Base-by-base conservation (phyloP, 2,113 vertebrate genomes). In the Psophia crepitans region DNA sequence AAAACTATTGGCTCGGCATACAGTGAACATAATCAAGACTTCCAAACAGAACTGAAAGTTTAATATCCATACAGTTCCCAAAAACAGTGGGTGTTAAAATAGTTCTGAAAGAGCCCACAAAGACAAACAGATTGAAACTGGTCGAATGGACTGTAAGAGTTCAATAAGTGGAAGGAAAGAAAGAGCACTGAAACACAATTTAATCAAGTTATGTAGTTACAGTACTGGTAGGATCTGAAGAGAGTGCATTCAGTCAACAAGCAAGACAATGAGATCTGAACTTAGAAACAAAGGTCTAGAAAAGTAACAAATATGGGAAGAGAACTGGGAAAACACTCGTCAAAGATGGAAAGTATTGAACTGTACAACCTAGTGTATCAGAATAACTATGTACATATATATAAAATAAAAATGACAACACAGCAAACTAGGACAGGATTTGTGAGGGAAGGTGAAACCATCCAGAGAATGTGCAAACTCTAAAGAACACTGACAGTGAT, bases 61-160 rank as follows among this genome's bases (percentile, higher is more conserved):
- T 68, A 79, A 82, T 66, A 89, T 46, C 57, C 39, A 91, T 43
- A 93, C 3, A 0, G 63, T 46, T 90, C 64, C 54, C 57, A 7
- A 58, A 80, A 61, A 5, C 46, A 64, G 82, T 24, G 60, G 84
- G 77, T 89, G 69, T 82, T 85, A 69, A 70, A 94, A 94, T 19
- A 94, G 44, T 74, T 95, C 77, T 88, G 30, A 81, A 49, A 69
- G 54, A 93, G 49, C 30, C 48, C 65, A 64, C 61, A 73, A 80
- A 96, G 58, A 58, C 61, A 89, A 87, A 66, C 56, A 94, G 91
- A 94, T 75, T 96, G 76, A 78, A 96, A 65, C 28, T 74, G 65
- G 48, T 76, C 46, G 58, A 14, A 77, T 23, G 60, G 78, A 82
- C 39, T 44, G 37, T 39, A 57, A 56, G 35, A 73, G 58, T 32